Evolutionary conservation across 2,797 vertebrate species (phyloP).

Genomic region (Labeo calbasu): DNA sequence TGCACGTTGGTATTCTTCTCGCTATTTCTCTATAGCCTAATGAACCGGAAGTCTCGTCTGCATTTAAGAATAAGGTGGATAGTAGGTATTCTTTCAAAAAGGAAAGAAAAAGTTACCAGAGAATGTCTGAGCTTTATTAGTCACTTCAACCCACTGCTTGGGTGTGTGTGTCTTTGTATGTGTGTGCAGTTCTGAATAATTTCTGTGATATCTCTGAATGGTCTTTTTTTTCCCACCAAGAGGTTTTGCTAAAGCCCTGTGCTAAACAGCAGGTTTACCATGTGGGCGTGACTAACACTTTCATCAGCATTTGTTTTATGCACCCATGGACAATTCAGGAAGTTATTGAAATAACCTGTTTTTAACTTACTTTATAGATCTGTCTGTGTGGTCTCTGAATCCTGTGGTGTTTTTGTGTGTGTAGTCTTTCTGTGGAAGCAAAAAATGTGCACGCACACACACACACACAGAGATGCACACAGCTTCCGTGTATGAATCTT

Average conservation of each 20-base stretch:
- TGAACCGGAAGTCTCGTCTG: too few species aligned
- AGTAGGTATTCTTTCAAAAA: neutral
- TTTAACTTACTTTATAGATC: neutral
- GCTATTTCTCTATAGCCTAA: too few species aligned
- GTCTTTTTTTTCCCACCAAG: slow-evolving; percentile 1
- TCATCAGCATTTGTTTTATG: slow-evolving; percentile 17
- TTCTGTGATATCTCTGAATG: neutral
- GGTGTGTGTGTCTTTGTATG: neutral
- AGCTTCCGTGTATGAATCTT: neutral
- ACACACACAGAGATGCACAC: neutral
- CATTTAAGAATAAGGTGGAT: too few species aligned
- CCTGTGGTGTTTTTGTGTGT: neutral
- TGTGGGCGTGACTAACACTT: neutral
- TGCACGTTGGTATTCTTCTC: too few species aligned
- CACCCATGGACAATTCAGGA: neutral
- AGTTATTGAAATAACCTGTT: neutral
- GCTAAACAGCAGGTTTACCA: slow-evolving; percentile 15
- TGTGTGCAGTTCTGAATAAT: slow-evolving; percentile 5
- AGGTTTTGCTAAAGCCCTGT: neutral
- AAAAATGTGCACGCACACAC: neutral
- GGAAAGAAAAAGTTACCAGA: neutral
- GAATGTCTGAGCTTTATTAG: neutral
- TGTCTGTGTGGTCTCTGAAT: neutral
- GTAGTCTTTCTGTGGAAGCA: neutral
- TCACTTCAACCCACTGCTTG: neutral